These are phyloP conservation scores for Torymus tubicola DNA, from an alignment of 2,888 invertebrate species.

Conservation along the genomic window DNA sequence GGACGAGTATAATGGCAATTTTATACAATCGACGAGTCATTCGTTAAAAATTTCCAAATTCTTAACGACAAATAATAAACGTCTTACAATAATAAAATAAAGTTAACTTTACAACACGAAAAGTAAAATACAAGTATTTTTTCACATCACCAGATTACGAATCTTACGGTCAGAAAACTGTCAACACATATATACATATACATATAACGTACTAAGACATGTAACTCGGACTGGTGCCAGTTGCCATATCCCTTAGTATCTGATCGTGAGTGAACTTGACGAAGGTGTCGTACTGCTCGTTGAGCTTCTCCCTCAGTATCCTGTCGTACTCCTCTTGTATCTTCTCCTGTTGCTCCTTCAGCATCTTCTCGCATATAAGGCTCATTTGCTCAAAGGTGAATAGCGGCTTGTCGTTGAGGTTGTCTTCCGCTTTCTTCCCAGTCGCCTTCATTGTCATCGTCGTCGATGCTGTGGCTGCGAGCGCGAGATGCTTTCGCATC, in stretches of 20 bases:
- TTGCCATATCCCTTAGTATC: background rate
- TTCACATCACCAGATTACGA: too few relatives aligned
- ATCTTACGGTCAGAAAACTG: too few relatives aligned
- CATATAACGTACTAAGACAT: slow-evolving; percentile 4
- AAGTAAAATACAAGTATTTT: too few relatives aligned
- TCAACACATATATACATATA: background rate
- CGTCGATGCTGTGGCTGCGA: background rate
- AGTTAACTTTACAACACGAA: too few relatives aligned
- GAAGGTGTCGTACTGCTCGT: slow-evolving; percentile 44
- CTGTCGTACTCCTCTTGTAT: slow-evolving; percentile 38
- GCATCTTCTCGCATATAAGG: slow-evolving; percentile 9
- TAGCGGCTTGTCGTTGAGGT: background rate
- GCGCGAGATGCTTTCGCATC: too few relatives aligned
- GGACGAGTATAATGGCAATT: too few relatives aligned
- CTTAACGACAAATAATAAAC: too few relatives aligned
- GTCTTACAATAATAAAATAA: too few relatives aligned
- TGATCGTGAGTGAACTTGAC: slow-evolving; percentile 44
- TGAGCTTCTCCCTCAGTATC: background rate
- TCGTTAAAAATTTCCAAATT: too few relatives aligned
- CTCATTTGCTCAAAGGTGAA: slow-evolving; percentile 7
- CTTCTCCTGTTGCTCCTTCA: slow-evolving; percentile 30
- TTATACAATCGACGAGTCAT: too few relatives aligned
- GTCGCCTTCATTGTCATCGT: background rate
- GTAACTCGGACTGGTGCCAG: slow-evolving; percentile 1
- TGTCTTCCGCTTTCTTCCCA: background rate